Conservation (phyloP, 2,888 invertebrate genomes). For the Bimastos eiseni region DNA sequence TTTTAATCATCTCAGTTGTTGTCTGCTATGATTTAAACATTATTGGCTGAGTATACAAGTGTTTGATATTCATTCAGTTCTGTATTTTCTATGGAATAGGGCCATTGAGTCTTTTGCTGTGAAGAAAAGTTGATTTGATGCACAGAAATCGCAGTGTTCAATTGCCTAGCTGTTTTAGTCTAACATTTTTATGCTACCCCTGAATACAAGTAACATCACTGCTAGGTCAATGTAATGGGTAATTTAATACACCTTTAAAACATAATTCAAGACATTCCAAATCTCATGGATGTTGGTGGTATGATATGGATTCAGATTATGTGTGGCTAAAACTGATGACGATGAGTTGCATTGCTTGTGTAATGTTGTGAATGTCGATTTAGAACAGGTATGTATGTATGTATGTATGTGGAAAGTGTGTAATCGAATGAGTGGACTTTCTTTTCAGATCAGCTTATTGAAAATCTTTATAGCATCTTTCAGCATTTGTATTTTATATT, state of each 20-base stretch:
- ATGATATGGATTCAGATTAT: not conserved
- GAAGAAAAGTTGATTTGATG: not conserved
- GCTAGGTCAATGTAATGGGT: not conserved
- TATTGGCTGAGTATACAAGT: not conserved
- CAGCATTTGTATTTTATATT: not conserved
- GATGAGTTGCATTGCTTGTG: not conserved
- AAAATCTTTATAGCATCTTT: not conserved
- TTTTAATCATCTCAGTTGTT: not conserved
- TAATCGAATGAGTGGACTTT: not conserved
- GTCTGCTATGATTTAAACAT: not conserved
- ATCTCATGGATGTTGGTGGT: not conserved
- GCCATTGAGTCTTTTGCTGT: not conserved
- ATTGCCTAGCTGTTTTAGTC: not conserved
- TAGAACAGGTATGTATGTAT: constrained; percentile 1
- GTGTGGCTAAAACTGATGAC: not conserved
- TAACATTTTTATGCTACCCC: not conserved
- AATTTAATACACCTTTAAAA: not conserved
- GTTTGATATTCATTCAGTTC: constrained; percentile 3
- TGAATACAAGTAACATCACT: not conserved
- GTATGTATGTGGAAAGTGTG: not conserved
- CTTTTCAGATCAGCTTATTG: not conserved
- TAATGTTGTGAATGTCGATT: not conserved
- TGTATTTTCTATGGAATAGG: not conserved
- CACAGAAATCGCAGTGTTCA: constrained; percentile 4
- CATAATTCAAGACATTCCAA: not conserved